Base-by-base conservation (phyloP, 1,140 invertebrate genomes). In the Drosophila saltans region DNA sequence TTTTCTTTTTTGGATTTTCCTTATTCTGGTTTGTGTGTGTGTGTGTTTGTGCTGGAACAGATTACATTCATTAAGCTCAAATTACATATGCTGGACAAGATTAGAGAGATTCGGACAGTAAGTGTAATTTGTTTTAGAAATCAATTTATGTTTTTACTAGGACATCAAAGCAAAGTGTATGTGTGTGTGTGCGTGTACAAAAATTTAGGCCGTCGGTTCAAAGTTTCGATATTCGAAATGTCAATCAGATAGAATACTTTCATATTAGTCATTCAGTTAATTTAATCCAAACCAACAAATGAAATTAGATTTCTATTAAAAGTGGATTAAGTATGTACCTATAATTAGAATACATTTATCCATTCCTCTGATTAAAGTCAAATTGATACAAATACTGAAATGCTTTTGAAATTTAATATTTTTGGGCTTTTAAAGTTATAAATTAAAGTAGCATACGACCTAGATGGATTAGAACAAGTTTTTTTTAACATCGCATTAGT, bases 61-160 rank as follows among this genome's bases (percentile, higher is more conserved):
- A 86, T 82, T 82, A 78, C 79, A 69, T 82, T 88, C 79, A 86
- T 86, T 88, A 82, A 69, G 68, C 69, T 85, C 81, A 78, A 62
- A 70, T 78, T 78, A 70, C 79, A 43, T n/a, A 36, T 69, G 59
- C 40, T 57, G 60, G 41, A 66, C 40, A 2, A 65, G 61, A 72
- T 69, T 79, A 69, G 16, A 61, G 65, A 33, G 40, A 43, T 5
- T 41, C 41, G 21, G 60, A 43, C 60, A 45, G 40, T 8, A 21
- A 57, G 21, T 26, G 41, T 66, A 28, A 39, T 71, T 75, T 65
- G 72, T 80, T 52, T 48, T 48, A 33, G 56, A 81, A 81, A 86
- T 75, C 71, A 75, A 70, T 86, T 78, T 71, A 64, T 48, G 69
- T 60, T 67, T 76, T 68, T 69, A 62, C 45, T 62, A 61, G 62